These are phyloP conservation scores for Hermetia illucens DNA, from an alignment of 1,140 invertebrate species.

Conservation along the genomic window DNA sequence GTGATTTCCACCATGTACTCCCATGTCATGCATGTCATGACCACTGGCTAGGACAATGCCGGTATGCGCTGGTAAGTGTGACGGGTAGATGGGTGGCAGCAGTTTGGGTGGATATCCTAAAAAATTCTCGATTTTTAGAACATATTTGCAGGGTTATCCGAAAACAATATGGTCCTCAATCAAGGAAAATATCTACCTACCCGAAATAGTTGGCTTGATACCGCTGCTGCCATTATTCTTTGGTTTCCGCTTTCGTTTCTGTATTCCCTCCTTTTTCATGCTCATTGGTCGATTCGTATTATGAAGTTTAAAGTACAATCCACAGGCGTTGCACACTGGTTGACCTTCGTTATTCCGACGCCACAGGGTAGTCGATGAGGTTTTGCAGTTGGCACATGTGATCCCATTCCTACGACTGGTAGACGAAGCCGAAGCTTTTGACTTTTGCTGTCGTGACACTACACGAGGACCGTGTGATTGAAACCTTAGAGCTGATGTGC, in stretches of 20 bases:
- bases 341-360: conserved; percentile 76
- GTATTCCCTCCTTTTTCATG: conserved; percentile 94
- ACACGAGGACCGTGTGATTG: conserved; percentile 8
- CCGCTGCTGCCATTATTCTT: conserved; percentile 33
- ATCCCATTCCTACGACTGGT: conserved; percentile 60
- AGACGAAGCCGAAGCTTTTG: conserved; percentile 18
- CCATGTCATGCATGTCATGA: neutral
- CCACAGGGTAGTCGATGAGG: conserved; percentile 75
- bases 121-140: too few species aligned
- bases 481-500: conserved; percentile 4
- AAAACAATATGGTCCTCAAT: neutral
- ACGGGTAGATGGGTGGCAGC: too few species aligned
- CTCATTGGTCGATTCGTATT: conserved; percentile 75
- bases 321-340: conserved; percentile 84
- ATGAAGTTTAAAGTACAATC: conserved; percentile 81
- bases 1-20: neutral
- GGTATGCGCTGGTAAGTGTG: too few species aligned
- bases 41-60: too few species aligned
- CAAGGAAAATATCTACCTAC: neutral
- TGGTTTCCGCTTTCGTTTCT: conserved; percentile 81
- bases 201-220: neutral
- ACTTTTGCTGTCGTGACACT: conserved; percentile 14
- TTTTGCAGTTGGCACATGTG: conserved; percentile 76
- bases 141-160: too few species aligned
- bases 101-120: too few species aligned